Evolutionary conservation across 2,113 vertebrate genomes (phyloP).

Genomic region (Clupea harengus): DNA sequence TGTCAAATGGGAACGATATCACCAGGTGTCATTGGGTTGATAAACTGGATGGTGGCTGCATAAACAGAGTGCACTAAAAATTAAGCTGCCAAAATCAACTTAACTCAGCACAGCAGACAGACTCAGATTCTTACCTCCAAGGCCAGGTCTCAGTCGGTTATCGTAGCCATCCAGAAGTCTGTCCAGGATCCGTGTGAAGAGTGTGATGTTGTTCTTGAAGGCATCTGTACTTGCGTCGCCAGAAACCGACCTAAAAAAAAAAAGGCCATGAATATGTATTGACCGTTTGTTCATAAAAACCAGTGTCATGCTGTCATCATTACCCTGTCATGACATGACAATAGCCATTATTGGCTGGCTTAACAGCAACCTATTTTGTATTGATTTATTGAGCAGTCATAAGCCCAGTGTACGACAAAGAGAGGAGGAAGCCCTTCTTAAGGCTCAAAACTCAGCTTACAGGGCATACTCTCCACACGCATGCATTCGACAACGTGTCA

Average conservation of each 20-base stretch:
- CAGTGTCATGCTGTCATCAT: background rate
- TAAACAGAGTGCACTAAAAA: background rate
- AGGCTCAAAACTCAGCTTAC: background rate
- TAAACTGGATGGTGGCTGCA: background rate
- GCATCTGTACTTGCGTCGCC: conserved; percentile 86
- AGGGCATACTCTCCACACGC: background rate
- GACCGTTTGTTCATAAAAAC: background rate
- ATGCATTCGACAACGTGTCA: background rate
- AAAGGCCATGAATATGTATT: conserved; percentile 26
- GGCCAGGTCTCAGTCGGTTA: conserved; percentile 95
- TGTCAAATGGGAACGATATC: background rate
- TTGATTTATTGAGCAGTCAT: conserved; percentile 23
- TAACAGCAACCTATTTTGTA: conserved; percentile 7
- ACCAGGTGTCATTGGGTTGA: background rate
- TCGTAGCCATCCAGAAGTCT: conserved; percentile 97
- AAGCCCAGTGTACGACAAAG: background rate
- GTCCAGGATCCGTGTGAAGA: conserved; percentile 98
- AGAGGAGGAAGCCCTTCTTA: background rate
- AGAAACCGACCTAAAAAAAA: conserved; percentile 80
- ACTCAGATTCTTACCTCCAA: conserved; percentile 86
- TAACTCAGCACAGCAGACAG: background rate
- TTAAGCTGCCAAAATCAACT: background rate
- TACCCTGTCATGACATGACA: background rate
- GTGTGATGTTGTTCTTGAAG: conserved; percentile 97
- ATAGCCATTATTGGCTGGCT: background rate